Evolutionary conservation across 2,113 vertebrate species (phyloP).

Genomic region (Prionailurus bengalensis): DNA sequence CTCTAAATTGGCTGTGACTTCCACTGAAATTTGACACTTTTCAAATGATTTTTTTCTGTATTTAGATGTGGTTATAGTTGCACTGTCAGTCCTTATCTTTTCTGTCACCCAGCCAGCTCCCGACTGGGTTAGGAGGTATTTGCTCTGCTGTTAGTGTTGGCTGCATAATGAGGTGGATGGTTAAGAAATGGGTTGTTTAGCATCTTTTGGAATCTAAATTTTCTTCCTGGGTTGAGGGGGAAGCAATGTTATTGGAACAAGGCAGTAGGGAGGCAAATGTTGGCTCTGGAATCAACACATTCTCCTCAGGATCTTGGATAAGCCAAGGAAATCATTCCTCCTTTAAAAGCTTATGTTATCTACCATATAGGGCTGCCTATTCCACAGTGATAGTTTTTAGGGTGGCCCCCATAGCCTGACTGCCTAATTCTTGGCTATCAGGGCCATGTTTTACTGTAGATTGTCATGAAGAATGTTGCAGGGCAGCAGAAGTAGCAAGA

Average conservation of each 20-base stretch:
- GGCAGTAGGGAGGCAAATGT: slow-evolving; percentile 86
- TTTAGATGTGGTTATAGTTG: slow-evolving; percentile 78
- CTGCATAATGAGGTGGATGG: slow-evolving; percentile 85
- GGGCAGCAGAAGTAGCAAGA: slow-evolving; percentile 32
- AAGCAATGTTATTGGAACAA: slow-evolving; percentile 84
- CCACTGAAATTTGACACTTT: slow-evolving; percentile 79
- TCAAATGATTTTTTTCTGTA: slow-evolving; percentile 70
- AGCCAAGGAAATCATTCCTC: slow-evolving; percentile 56
- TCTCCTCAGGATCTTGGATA: slow-evolving; percentile 65
- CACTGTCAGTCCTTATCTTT: slow-evolving; percentile 76
- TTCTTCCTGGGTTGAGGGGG: slow-evolving; percentile 69
- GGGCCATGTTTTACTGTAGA: background rate
- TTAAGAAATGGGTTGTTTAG: slow-evolving; percentile 82
- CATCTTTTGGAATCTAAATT: slow-evolving; percentile 75
- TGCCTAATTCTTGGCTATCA: background rate
- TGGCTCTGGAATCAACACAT: slow-evolving; percentile 82
- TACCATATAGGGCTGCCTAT: background rate
- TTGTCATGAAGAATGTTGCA: background rate
- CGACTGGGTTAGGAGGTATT: slow-evolving; percentile 79
- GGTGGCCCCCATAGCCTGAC: background rate
- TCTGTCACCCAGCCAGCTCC: slow-evolving; percentile 76
- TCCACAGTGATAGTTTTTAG: slow-evolving; percentile 16
- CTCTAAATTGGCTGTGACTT: slow-evolving; percentile 75
- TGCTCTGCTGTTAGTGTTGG: slow-evolving; percentile 79
- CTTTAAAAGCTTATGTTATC: slow-evolving; percentile 63